These are phyloP conservation scores for Syrista parreyssii DNA, from an alignment of 2,888 invertebrate genomes.

Conservation along the genomic window DNA sequence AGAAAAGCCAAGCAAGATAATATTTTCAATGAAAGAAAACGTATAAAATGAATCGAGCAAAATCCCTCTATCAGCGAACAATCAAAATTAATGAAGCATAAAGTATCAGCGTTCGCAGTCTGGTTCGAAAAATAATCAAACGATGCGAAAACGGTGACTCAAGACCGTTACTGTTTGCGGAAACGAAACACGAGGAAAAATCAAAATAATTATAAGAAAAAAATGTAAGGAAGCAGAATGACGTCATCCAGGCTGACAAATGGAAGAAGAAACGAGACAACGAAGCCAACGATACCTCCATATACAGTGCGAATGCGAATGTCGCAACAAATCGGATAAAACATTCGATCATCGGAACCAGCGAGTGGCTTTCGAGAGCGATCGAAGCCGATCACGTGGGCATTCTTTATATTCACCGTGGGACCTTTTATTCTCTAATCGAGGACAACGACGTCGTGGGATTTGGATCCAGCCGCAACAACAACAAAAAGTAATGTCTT, in stretches of 20 bases:
- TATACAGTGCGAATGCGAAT: neutral
- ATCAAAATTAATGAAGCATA: neutral
- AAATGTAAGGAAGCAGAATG: neutral
- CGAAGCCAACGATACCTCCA: neutral
- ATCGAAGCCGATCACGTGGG: slow-evolving; percentile 4
- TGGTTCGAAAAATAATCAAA: neutral
- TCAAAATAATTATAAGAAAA: neutral
- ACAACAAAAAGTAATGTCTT: slow-evolving; percentile 30
- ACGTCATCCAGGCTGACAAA: neutral
- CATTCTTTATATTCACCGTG: slow-evolving; percentile 4
- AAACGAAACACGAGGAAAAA: neutral
- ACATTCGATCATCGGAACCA: neutral
- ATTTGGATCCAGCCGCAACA: slow-evolving; percentile 19
- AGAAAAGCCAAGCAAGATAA: neutral
- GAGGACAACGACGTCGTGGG: slow-evolving; percentile 45
- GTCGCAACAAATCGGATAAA: neutral
- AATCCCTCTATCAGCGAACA: neutral
- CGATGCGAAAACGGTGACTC: neutral
- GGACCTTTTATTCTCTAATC: slow-evolving; percentile 29
- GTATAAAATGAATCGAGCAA: neutral
- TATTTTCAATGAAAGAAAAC: neutral
- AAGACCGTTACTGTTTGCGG: neutral
- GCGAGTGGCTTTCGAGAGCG: neutral
- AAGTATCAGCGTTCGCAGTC: too few relatives aligned
- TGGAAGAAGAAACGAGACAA: neutral